Base-by-base conservation (phyloP, 2,888 invertebrate genomes). In the Drosophila setosimentum region DNA sequence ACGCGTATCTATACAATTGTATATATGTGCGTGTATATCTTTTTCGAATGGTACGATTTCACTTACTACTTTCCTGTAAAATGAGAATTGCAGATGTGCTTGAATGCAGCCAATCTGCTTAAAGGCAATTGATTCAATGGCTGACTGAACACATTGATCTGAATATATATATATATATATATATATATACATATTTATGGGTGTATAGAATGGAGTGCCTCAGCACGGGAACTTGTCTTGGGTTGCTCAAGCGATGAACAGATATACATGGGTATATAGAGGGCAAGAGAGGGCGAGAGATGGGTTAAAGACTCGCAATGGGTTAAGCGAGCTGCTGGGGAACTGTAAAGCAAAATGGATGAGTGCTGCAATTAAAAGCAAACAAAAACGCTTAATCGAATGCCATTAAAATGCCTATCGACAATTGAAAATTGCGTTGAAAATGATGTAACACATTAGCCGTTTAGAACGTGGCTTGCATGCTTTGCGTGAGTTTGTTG, bases 381-480 rank as follows among this genome's bases (percentile, higher is more conserved):
- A 84, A 84, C 81, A 86, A 75, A 45, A 83, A 81, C 71, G 86
- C 81, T 78, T 82, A 87, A 85, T 84, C 80, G 87, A 85, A 87
- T 80, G 72, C 69, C 73, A 80, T 77, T 83, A 71, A 79, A 85
- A 80, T 73, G 73, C 55, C 67, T 65, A 48, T 70, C 62, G 54
- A 32, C 53, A 86, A 81, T 77, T 71, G 78, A 49, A 58, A 66
- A 37, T 69, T 63, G 58, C 54, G 18, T 35, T 63, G 64, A 35
- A 59, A 68, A 45, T 50, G 68, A 51, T 59, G 33, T 11, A 29
- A 59, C 58, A 61, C 29, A 77, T 59, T 30, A 10, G 40, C 11
- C 48, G 37, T 27, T 33, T n/a, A 58, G 42, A 16, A 29, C 21
- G n/a, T 1, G n/a, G 16, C 45, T 55, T 70, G 33, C 49, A 35